Percentiles rank a stretch among this genome's conserved stretches.
phyloP scores from a whole-genome alignment of 2,797 vertebrate species.

The Podarcis lilfordi region DNA sequence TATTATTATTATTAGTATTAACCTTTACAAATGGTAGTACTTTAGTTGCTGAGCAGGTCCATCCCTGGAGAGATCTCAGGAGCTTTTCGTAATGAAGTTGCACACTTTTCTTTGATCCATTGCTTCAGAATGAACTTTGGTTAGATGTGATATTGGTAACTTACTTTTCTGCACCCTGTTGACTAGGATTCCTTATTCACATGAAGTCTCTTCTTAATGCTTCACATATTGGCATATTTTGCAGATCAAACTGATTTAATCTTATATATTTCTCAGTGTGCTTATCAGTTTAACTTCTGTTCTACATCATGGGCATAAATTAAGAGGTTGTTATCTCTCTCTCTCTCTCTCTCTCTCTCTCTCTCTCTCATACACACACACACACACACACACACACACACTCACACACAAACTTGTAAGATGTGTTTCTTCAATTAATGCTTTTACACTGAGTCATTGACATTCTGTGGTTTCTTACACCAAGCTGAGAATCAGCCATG shows the following conservation, averaged over 20 bases:
- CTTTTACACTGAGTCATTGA: neutral
- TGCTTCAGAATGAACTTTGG: neutral
- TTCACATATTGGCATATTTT: neutral
- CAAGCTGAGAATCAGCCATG: neutral
- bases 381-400: no score
- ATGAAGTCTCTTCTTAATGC: neutral
- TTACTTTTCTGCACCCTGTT: neutral
- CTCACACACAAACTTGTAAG: neutral
- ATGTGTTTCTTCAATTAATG: slow-evolving; percentile 33
- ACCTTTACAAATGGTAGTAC: neutral
- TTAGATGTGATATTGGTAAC: neutral
- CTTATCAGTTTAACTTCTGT: neutral
- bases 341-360: no score
- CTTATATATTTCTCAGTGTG: neutral
- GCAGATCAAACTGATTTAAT: neutral
- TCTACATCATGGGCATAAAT: slow-evolving; percentile 14
- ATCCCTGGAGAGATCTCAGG: neutral
- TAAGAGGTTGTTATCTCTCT: neutral
- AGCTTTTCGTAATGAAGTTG: neutral
- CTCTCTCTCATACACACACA: no score
- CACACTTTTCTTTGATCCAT: neutral
- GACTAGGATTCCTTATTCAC: neutral
- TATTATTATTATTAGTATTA: no score
- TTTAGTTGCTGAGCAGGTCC: neutral
- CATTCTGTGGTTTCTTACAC: neutral